Evolutionary conservation across 2,888 invertebrate species (phyloP).

Genomic region (Drosophila paranaensis): DNA sequence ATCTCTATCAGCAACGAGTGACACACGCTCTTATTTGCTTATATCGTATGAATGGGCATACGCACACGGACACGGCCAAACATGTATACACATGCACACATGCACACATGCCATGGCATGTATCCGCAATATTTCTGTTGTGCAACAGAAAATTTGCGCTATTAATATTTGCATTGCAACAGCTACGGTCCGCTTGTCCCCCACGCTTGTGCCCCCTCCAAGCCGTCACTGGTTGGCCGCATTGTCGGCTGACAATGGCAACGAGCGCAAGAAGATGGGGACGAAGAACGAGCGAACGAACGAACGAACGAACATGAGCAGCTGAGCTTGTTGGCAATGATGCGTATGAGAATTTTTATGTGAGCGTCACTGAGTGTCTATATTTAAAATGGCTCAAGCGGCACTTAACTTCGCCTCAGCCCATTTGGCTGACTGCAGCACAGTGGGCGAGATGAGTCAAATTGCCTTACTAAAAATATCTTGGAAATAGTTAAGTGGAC

Average conservation of each 20-base stretch:
- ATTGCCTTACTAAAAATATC: not conserved
- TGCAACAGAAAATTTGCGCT: conserved; percentile 68
- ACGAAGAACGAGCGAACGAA: not conserved
- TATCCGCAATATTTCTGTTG: conserved; percentile 46
- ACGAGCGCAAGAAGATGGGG: conserved; percentile 15
- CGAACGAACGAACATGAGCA: not conserved
- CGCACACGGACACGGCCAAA: conserved; percentile 13
- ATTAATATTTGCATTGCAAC: conserved; percentile 77
- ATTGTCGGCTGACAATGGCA: conserved; percentile 68
- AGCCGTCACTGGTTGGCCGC: conserved; percentile 50
- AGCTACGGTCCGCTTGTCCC: conserved; percentile 28
- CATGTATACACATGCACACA: conserved; percentile 5
- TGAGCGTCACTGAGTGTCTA: conserved; percentile 44
- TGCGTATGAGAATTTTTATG: conserved; percentile 54
- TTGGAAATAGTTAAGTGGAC: too few relatives aligned
- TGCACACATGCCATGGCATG: conserved; percentile 9
- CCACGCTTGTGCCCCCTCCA: conserved; percentile 36
- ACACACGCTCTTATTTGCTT: conserved; percentile 26
- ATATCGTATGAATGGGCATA: conserved; percentile 8
- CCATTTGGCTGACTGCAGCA: conserved; percentile 40
- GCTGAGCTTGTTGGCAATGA: conserved; percentile 48
- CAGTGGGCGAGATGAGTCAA: conserved; percentile 12
- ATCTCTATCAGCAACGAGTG: conserved; percentile 28
- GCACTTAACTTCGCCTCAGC: conserved; percentile 68
- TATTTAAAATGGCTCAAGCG: conserved; percentile 76